phyloP scores from a whole-genome alignment of 2,113 vertebrate genomes.

The Heliornis fulica region DNA sequence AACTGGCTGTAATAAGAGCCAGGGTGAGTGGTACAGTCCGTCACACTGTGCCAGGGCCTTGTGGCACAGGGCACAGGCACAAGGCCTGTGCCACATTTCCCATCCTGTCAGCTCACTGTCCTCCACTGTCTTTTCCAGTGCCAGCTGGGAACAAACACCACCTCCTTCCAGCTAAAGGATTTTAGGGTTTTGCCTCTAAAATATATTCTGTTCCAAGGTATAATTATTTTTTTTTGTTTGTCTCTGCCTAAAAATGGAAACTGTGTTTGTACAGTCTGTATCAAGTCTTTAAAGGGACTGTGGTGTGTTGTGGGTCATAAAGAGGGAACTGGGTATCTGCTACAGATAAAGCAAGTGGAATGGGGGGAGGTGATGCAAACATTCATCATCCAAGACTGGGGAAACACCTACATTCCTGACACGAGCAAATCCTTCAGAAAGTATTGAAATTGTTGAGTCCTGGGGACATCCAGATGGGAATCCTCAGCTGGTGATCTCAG shows the following conservation, averaged over 20 bases:
- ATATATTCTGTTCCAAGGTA: background rate
- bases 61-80: no score
- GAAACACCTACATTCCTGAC: background rate
- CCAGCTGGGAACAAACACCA: background rate
- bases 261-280: background rate
- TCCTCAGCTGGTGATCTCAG: background rate
- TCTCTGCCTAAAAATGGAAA: background rate
- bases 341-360: background rate
- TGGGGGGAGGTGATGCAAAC: background rate
- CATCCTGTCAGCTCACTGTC: background rate
- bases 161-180: background rate
- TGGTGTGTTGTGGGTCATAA: background rate
- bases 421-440: background rate
- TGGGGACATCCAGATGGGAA: background rate
- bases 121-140: background rate
- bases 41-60: fast-evolving
- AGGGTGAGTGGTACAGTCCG: background rate
- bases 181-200: background rate
- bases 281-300: background rate
- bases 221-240: background rate
- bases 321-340: background rate
- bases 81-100: no score
- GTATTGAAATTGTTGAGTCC: background rate
- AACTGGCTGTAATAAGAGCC: background rate
- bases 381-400: background rate